Base-by-base conservation (phyloP, 2,113 vertebrate genomes). In the Esox niger region DNA sequence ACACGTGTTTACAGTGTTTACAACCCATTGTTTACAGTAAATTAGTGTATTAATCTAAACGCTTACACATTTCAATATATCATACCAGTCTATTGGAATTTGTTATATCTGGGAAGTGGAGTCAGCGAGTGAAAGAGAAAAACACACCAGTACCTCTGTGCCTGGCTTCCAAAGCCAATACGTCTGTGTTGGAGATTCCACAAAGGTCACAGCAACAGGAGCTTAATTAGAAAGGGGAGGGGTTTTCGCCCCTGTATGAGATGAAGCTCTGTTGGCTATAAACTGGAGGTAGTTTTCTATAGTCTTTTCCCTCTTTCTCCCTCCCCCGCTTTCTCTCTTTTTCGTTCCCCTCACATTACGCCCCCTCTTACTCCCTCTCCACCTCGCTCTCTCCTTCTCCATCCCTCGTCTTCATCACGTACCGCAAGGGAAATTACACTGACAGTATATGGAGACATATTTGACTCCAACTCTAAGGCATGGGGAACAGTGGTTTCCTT, bases 391-490 rank as follows among this genome's bases (percentile, higher is more conserved):
- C 35, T 38, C 35, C 11, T 11, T 38, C 35, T 38, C 35, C 11
- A 5, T 38, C 1, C 32, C 76, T 79, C 79, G 66, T 83, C 68
- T 72, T 79, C 75, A 76, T 84, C 78, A 69, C 55, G 49, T 2
- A 25, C 35, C 25, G 25, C 30, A 38, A 80, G 73, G 66, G 83
- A 86, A 85, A 80, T 80, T 78, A 72, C n/a, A 52, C 68, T 73
- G 76, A 79, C 80, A 83, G 49, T 83, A 84, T 86, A 66, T 75
- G 81, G 73, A 84, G 78, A 63, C 79, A 78, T 54, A 67, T 79
- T 84, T 57, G 57, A 70, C 35, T n/a, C n/a, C n/a, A n/a, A n/a
- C n/a, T 65, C 62, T 46, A 71, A 79, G 60, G 75, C 47, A 17
- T 57, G 38, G 58, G 61, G 79, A 72, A 56, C 65, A 35, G 71